Evolutionary conservation across 2,888 invertebrate species (phyloP), one percentile per base, ranked within the genome.

Genomic region (Peribatodes rhomboidaria): DNA sequence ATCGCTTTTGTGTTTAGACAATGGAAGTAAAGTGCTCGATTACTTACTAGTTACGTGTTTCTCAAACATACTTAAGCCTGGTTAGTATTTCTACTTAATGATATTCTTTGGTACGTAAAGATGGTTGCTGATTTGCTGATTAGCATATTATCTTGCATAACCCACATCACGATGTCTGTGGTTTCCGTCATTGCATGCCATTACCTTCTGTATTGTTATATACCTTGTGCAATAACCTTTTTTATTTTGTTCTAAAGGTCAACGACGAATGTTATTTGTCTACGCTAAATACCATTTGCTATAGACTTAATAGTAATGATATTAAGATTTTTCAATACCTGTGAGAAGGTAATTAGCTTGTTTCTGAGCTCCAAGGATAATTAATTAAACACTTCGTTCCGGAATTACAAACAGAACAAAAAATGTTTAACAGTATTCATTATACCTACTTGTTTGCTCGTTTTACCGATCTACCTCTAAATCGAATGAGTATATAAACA

Each of bases 401-500:
- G 16, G 16, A n/a, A 16, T 41, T 14, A 14, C n/a, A 14, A 14
- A 14, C 0, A 6, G 16, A 14, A 41, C 13, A 41, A 41, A 41
- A 4, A 41, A 41, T 41, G 9, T 11, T 35, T 3, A 35, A 35
- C 27, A 27, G 27, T 27, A n/a, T n/a, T n/a, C n/a, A n/a, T 9
- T 11, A 35, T 35, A 35, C 11, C n/a, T 22, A 46, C 3, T 22
- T 27, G n/a, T 31, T 49, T n/a, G 7, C 27, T 47, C 6, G 1
- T 49, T 31, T 10, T 50, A 50, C 35, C 35, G 50, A 37, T 35
- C 50, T 50, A 35, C 35, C 35, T 3, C 50, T 35, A 20, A 8
- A 13, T 9, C 20, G 13, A 50, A 9, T 35, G 18, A 16, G 31
- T 11, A 7, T 10, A 49, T n/a, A 49, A 33, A 2, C 2, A n/a